Evolutionary conservation across 2,888 invertebrate genomes (phyloP).

Genomic region (Plebejus melissa): DNA sequence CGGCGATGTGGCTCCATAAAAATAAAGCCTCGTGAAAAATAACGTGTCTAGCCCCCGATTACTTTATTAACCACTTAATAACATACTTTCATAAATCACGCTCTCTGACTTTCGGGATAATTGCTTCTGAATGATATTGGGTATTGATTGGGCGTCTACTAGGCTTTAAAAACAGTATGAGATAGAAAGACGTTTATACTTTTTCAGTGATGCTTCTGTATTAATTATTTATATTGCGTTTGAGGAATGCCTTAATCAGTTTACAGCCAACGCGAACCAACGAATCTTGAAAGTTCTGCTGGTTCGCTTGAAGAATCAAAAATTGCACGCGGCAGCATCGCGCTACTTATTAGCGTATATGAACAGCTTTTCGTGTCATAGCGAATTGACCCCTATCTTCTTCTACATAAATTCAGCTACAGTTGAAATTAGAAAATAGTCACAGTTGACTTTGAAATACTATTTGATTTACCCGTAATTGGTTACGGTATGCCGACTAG

Average conservation of each 20-base stretch:
- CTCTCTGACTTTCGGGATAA: slow-evolving; percentile 9
- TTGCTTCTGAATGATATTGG: neutral
- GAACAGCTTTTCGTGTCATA: too few relatives aligned
- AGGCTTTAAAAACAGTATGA: neutral
- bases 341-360: too few relatives aligned
- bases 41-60: slow-evolving; percentile 54
- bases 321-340: too few relatives aligned
- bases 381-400: neutral
- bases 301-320: too few relatives aligned
- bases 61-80: slow-evolving; percentile 45
- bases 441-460: neutral
- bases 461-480: slow-evolving; percentile 2
- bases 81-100: slow-evolving; percentile 47
- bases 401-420: neutral
- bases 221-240: neutral
- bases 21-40: slow-evolving; percentile 74
- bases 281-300: neutral
- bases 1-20: slow-evolving; percentile 68
- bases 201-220: neutral
- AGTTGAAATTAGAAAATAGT: neutral
- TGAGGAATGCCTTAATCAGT: neutral
- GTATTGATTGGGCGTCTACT: neutral
- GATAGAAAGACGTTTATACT: neutral
- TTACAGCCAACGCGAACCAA: neutral
- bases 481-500: slow-evolving; percentile 4